These are phyloP conservation scores for Xyliphius kryptos DNA, from an alignment of 2,113 vertebrate species.

Conservation along the genomic window DNA sequence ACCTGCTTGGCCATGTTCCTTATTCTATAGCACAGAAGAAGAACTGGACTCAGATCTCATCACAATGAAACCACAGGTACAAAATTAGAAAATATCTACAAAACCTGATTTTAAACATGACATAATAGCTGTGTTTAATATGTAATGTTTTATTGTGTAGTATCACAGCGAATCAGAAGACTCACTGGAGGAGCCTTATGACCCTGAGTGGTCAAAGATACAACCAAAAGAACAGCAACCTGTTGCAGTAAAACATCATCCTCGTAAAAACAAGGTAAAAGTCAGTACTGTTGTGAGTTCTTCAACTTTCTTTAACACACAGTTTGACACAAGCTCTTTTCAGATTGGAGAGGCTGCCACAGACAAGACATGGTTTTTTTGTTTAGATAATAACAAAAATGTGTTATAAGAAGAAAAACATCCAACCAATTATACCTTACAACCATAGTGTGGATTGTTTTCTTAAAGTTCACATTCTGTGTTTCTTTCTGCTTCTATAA, in stretches of 20 bases:
- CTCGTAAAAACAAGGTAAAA: conserved; percentile 16
- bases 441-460: too few species aligned
- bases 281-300: background rate
- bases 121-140: background rate
- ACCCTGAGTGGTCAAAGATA: conserved; percentile 9
- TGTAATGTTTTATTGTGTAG: conserved; percentile 34
- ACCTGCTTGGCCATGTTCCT: too few species aligned
- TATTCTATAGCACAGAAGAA: conserved; percentile 20
- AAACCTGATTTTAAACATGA: background rate
- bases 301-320: too few species aligned
- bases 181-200: conserved; percentile 6
- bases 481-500: too few species aligned
- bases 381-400: too few species aligned
- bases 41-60: conserved; percentile 27
- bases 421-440: too few species aligned
- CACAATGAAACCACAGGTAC: conserved; percentile 23
- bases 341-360: too few species aligned
- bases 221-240: conserved; percentile 21
- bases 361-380: too few species aligned
- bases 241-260: conserved; percentile 2
- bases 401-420: too few species aligned
- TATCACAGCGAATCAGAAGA: conserved; percentile 43
- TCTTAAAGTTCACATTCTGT: too few species aligned
- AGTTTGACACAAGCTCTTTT: too few species aligned
- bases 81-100: background rate